These are phyloP conservation scores for Eriocheir sinensis DNA, from an alignment of 1,140 invertebrate genomes.

Conservation along the genomic window DNA sequence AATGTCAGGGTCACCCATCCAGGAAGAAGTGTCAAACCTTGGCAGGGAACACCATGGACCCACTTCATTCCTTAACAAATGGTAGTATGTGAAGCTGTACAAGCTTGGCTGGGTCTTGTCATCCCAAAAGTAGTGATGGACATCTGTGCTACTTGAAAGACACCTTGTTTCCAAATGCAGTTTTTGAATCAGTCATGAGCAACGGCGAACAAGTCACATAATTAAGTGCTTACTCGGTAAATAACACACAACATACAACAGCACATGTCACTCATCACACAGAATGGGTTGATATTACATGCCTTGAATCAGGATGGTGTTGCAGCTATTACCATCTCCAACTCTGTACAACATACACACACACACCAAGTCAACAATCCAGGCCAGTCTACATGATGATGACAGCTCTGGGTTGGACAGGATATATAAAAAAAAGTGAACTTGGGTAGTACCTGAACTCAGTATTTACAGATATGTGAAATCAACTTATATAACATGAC, in stretches of 20 bases:
- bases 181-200: background rate
- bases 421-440: no score
- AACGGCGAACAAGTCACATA: no score
- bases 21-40: no score
- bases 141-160: background rate
- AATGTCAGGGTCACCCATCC: no score
- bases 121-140: background rate
- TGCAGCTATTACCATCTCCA: background rate
- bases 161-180: background rate
- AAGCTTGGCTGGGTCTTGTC: background rate
- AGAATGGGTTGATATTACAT: background rate
- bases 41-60: background rate
- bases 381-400: background rate
- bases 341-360: constrained; percentile 6
- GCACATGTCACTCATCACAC: background rate
- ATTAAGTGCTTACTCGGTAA: no score
- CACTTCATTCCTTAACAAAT: background rate
- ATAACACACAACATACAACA: constrained; percentile 15
- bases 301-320: constrained; percentile 21
- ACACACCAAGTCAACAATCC: background rate
- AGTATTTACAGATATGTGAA: no score
- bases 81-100: background rate
- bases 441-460: no score
- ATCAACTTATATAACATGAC: no score
- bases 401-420: background rate